phyloP scores from a whole-genome alignment of 2,797 vertebrate species.

The Cygnus olor region DNA sequence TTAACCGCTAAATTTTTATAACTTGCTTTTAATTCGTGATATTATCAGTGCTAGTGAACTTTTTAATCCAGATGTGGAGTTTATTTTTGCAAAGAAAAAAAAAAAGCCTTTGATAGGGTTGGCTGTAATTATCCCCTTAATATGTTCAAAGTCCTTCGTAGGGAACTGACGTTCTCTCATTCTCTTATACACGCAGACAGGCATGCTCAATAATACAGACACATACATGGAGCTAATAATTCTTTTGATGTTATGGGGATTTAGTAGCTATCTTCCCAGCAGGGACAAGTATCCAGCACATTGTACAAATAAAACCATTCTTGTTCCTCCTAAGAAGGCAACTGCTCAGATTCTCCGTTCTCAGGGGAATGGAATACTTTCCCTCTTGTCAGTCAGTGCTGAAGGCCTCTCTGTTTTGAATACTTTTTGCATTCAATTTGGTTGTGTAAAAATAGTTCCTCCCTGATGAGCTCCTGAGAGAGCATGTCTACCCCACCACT shows the following conservation, averaged over 20 bases:
- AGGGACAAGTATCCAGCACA: background rate
- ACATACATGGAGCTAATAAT: background rate
- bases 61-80: constrained; percentile 5
- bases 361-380: background rate
- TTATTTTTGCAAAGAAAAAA: background rate
- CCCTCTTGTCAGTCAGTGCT: background rate
- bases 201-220: background rate
- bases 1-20: constrained; percentile 17
- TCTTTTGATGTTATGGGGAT: background rate
- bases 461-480: background rate
- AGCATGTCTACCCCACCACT: background rate
- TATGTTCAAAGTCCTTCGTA: background rate
- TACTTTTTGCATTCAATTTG: background rate
- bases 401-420: background rate
- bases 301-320: background rate
- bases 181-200: background rate
- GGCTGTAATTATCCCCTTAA: background rate
- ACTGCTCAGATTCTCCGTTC: background rate
- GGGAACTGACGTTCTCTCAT: background rate
- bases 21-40: constrained; percentile 11
- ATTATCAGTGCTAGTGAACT: background rate
- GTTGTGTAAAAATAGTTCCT: background rate
- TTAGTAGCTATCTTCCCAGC: background rate
- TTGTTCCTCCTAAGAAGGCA: background rate
- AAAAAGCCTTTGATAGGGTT: background rate